Evolutionary conservation across 2,113 vertebrate species (phyloP), one percentile per base, ranked within the genome.

Genomic region (Myodes glareolus): DNA sequence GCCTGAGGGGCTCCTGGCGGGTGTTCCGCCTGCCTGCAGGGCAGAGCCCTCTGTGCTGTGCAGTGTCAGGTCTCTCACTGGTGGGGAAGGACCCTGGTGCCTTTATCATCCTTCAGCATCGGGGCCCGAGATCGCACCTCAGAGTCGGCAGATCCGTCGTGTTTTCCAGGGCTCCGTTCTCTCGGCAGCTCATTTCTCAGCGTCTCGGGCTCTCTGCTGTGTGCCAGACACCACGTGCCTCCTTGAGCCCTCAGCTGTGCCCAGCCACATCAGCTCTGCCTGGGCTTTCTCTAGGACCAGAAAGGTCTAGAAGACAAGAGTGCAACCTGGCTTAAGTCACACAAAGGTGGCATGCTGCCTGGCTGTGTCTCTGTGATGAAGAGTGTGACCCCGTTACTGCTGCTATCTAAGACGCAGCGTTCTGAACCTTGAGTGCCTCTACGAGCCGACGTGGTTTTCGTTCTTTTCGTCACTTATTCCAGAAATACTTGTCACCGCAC

Each of bases 361-460:
- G 27, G 13, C 80, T 95, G 39, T 11, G 0, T 75, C 47, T 90
- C 52, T 76, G 25, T 75, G 61, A n/a, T 92, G 92, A 77, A 77
- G 70, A 88, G 17, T 73, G 63, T 68, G 85, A 63, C 9, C 73
- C 67, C 58, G 1, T 87, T 91, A 85, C 72, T 89, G 13, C n/a
- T 75, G 85, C 89, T 58, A 0, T 67, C 0, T 63, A 67, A 65
- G 72, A 47, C 27, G 47, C 33, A 58, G 61, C 42, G 39, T 55
- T 96, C 89, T 97, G 70, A 96, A 84, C 68, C 31, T 4, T 89
- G 93, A 27, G 50, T 81, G 42, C 23, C 39, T 84, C 75, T 25
- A 72, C 33, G 68, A 73, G 42, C 58, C 58, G 36, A 13, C 68
- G 72, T 89, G 63, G 75, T 81, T 92, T 95, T 76, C 75, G 58